phyloP scores from a whole-genome alignment of 2,797 vertebrate genomes.

The Tokudaia muenninki region DNA sequence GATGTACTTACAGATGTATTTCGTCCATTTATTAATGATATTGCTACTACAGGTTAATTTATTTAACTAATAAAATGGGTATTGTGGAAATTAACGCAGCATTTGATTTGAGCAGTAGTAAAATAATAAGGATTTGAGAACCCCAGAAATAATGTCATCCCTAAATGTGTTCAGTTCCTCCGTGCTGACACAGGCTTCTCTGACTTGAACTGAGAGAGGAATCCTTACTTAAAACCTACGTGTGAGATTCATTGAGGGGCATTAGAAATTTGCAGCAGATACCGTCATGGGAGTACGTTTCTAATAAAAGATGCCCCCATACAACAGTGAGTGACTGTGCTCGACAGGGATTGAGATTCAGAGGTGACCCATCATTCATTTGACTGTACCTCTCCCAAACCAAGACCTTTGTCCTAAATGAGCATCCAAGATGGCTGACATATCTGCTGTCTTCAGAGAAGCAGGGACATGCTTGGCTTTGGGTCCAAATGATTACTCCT shows the following conservation, averaged over 20 bases:
- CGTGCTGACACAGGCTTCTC: neutral
- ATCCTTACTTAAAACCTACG: conserved; percentile 2
- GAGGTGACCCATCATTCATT: neutral
- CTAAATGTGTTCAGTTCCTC: neutral
- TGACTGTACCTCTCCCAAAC: neutral
- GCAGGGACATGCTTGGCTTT: neutral
- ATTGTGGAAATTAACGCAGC: neutral
- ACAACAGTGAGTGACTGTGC: neutral
- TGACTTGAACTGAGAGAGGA: neutral
- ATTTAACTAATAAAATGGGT: neutral
- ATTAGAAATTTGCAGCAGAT: neutral
- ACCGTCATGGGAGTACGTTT: neutral
- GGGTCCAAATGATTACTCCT: neutral
- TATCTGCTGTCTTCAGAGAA: conserved; percentile 11
- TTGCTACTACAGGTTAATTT: neutral
- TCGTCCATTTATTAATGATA: neutral
- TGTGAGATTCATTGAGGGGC: neutral
- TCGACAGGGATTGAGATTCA: neutral
- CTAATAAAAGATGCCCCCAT: neutral
- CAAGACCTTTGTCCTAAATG: neutral
- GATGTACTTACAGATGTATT: neutral
- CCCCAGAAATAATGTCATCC: neutral
- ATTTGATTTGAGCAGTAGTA: neutral
- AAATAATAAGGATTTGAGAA: conserved; percentile 24
- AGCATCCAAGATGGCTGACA: neutral